phyloP scores from a whole-genome alignment of 2,888 invertebrate species.

The Branchipolynoe longqiensis region DNA sequence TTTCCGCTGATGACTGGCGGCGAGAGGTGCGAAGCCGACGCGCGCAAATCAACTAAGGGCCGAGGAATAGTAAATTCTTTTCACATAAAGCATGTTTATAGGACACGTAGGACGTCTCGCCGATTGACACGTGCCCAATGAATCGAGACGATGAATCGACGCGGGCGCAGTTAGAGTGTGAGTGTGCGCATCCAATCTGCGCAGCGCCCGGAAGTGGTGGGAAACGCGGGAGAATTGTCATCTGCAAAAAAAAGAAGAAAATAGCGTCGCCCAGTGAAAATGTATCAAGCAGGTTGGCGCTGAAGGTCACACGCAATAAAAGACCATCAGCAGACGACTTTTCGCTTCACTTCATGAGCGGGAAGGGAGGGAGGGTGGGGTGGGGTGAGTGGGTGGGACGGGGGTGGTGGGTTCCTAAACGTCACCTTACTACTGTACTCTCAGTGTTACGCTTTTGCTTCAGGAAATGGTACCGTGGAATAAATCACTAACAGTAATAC shows the following conservation, averaged over 20 bases:
- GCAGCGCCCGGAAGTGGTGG: not conserved
- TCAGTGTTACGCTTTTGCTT: too few species aligned
- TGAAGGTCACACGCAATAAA: conserved; percentile 40
- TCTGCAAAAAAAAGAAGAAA: conserved; percentile 40
- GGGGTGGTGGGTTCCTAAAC: too few species aligned
- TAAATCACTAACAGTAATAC: too few species aligned
- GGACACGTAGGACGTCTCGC: conserved; percentile 1
- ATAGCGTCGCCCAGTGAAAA: not conserved
- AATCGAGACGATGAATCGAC: conserved; percentile 45
- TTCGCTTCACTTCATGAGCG: too few species aligned
- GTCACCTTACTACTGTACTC: too few species aligned
- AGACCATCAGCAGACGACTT: conserved; percentile 29
- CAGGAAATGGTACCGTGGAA: too few species aligned
- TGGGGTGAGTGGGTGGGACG: too few species aligned
- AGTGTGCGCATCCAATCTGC: conserved; percentile 11
- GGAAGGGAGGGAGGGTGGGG: too few species aligned
- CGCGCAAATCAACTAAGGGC: conserved; percentile 45
- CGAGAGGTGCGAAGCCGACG: not conserved
- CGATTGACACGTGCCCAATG: conserved; percentile 52
- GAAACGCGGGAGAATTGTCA: not conserved
- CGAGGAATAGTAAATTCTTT: conserved; percentile 48
- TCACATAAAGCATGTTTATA: conserved; percentile 55
- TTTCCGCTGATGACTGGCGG: conserved; percentile 10
- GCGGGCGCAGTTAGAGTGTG: not conserved
- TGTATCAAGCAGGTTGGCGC: not conserved